Evolutionary conservation across 2,113 vertebrate species (phyloP).

Genomic region (Pluvialis apricaria): DNA sequence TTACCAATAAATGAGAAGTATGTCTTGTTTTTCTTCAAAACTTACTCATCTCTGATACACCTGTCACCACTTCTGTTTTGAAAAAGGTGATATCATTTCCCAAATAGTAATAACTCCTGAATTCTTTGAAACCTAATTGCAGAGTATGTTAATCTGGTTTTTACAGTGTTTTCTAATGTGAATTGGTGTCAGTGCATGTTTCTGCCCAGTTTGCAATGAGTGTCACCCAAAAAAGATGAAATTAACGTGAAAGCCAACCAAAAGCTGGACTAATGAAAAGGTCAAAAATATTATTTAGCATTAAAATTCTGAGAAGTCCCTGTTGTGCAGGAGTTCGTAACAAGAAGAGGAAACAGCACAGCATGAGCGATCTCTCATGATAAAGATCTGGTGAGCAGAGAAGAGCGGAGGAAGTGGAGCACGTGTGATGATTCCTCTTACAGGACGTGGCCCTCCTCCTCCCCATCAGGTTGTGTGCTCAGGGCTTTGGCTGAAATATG

Average conservation of each 20-base stretch:
- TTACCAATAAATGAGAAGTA: neutral
- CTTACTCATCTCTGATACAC: conserved; percentile 58
- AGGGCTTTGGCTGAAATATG: neutral
- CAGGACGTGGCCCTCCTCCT: conserved; percentile 41
- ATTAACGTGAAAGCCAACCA: neutral
- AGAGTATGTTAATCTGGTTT: conserved; percentile 4
- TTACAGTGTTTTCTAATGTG: neutral
- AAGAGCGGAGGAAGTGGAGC: conserved; percentile 69
- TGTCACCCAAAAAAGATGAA: neutral
- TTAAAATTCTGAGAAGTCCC: conserved; percentile 68
- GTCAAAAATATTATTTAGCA: conserved; percentile 56
- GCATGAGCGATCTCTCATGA: conserved; percentile 57
- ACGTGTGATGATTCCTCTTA: conserved; percentile 56
- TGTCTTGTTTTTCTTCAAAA: conserved; percentile 49
- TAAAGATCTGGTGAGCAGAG: conserved; percentile 68
- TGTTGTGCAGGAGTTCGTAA: conserved; percentile 59
- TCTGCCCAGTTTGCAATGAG: neutral
- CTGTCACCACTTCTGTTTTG: conserved; percentile 59
- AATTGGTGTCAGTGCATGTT: neutral
- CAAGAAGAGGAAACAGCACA: conserved; percentile 70
- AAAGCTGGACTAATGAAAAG: conserved; percentile 45
- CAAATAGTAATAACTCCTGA: conserved; percentile 15
- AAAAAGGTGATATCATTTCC: conserved; percentile 42
- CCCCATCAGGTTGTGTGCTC: conserved; percentile 13
- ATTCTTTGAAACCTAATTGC: conserved; percentile 63